Evolutionary conservation across 2,888 invertebrate species (phyloP).

Genomic region (Scaptomyza polygonia): DNA sequence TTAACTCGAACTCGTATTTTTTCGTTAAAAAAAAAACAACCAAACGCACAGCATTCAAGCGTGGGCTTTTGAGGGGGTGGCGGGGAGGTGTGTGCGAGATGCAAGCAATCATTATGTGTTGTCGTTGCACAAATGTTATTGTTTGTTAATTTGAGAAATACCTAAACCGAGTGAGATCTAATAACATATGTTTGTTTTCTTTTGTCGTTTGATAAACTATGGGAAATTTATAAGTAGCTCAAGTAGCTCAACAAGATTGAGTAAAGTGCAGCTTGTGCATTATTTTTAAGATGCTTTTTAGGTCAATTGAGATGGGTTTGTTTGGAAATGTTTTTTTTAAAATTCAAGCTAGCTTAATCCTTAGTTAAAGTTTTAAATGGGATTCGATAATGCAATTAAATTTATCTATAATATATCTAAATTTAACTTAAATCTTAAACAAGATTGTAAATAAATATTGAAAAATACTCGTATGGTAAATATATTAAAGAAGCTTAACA

Average conservation of each 20-base stretch:
- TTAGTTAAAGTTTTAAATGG: no score
- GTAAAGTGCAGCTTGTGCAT: slow-evolving; percentile 6
- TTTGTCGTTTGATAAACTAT: slow-evolving; percentile 25
- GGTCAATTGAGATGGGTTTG: slow-evolving; percentile 7
- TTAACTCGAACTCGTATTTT: slow-evolving; percentile 19
- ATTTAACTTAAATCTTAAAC: no score
- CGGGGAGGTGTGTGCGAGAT: background rate
- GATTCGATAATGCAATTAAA: no score
- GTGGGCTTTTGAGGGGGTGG: background rate
- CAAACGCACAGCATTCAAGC: slow-evolving; percentile 31
- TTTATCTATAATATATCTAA: no score
- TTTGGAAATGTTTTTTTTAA: no score
- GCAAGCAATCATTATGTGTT: slow-evolving; percentile 17
- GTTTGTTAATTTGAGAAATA: slow-evolving; percentile 65
- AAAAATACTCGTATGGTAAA: no score
- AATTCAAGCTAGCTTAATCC: no score
- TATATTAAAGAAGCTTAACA: no score
- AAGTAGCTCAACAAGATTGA: background rate
- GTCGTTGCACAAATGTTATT: slow-evolving; percentile 55
- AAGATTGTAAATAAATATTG: no score
- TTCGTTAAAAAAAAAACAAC: slow-evolving; percentile 6
- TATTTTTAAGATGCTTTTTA: slow-evolving; percentile 24
- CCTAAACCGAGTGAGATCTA: slow-evolving; percentile 8
- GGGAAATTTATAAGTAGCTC: slow-evolving; percentile 39
- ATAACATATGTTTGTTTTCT: slow-evolving; percentile 17